phyloP scores from a whole-genome alignment of 1,140 invertebrate genomes.

The Drosophila seguyi region DNA sequence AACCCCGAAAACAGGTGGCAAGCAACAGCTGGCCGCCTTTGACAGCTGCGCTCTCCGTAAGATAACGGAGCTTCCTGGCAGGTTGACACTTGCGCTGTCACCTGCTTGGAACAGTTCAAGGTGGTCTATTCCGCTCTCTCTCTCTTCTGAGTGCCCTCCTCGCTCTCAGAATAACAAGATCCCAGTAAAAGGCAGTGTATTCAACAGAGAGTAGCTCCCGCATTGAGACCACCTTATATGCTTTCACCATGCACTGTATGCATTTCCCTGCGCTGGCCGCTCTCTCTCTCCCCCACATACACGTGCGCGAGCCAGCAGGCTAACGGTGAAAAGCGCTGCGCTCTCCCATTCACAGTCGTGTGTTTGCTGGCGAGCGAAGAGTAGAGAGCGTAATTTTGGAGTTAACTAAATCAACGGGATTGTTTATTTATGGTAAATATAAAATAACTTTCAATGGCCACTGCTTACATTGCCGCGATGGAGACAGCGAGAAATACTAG shows the following conservation, averaged over 20 bases:
- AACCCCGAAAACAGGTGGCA: constrained; percentile 43
- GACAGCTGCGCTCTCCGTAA: constrained; percentile 29
- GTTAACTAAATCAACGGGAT: constrained; percentile 25
- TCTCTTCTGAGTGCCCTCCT: not conserved
- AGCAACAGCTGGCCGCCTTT: constrained; percentile 41
- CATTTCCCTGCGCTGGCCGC: not conserved
- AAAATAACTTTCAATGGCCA: not conserved
- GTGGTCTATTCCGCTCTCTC: not conserved
- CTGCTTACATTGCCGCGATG: not conserved
- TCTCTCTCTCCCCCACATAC: constrained; percentile 1
- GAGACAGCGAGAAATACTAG: too few species aligned
- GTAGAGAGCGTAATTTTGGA: constrained; percentile 32
- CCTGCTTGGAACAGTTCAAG: not conserved
- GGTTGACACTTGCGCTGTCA: constrained; percentile 14
- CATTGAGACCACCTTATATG: not conserved
- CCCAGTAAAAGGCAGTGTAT: not conserved
- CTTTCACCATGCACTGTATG: constrained; percentile 2
- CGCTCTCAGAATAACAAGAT: not conserved
- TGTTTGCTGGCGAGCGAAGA: constrained; percentile 51
- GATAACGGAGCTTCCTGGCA: not conserved
- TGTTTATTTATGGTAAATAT: constrained; percentile 54
- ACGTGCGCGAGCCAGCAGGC: not conserved
- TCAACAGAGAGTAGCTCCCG: not conserved
- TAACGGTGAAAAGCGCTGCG: constrained; percentile 33
- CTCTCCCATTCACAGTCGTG: constrained; percentile 43